Evolutionary conservation across 1,140 invertebrate genomes (phyloP), one percentile per base, ranked within the genome.

Genomic region (Heliconius hermathena): DNA sequence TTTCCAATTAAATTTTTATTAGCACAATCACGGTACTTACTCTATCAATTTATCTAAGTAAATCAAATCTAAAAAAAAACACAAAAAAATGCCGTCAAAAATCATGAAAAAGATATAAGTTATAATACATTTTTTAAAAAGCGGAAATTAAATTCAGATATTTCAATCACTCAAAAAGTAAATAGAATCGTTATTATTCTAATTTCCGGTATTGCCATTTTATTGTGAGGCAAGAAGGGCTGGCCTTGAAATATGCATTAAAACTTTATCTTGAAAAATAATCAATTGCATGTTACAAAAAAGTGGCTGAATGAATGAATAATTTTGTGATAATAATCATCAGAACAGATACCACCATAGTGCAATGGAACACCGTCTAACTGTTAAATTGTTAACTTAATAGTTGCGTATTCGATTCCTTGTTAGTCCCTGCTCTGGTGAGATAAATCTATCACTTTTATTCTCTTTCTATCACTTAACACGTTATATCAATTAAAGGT

Each of bases 221-320:
- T 66, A 29, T 16, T 66, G 54, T 26, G n/a, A 57, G 60, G 60
- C 26, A 29, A 26, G 60, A 66, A 66, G 60, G 60, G 60, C 60
- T 16, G 3, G 13, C 60, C 60, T 66, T 66, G 60, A 1, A 60
- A 66, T 66, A 66, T 66, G 60, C 26, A 66, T 66, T 66, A 66
- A 66, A 66, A 29, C 60, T 11, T 29, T 66, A 66, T 29, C 60
- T 66, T 66, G 60, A 66, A 66, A 66, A 26, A 66, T 66, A 66
- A 66, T 66, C 60, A 66, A 11, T 66, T 66, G 60, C 26, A 26
- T 66, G n/a, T 66, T 60, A 60, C n/a, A 66, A 29, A 66, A 66
- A 66, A 66, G 29, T 66, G 60, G 60, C 26, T 16, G 26, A 66
- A 66, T 66, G 22, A 66, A 16, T 66, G n/a, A n/a, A 20, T 57